phyloP scores from a whole-genome alignment of 2,888 invertebrate genomes.

The Heliconius hortense region DNA sequence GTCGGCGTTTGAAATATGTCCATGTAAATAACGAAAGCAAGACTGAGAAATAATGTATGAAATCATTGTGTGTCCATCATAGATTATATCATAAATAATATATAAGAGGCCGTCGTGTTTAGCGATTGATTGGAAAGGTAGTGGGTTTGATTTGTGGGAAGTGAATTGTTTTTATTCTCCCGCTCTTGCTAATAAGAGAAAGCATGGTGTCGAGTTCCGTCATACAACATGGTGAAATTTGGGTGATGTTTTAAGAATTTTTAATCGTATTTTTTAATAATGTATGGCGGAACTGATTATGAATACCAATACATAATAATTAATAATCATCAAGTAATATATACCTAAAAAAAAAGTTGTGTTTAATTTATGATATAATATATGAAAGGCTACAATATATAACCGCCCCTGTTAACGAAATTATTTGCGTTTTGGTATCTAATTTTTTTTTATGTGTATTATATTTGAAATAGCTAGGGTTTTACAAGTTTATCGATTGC shows the following conservation, averaged over 20 bases:
- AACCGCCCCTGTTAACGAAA: constrained; percentile 36
- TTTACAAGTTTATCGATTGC: constrained; percentile 42
- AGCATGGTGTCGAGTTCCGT: neutral
- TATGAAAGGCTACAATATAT: constrained; percentile 21
- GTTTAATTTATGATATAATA: constrained; percentile 30
- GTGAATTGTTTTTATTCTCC: neutral
- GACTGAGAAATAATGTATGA: constrained; percentile 57
- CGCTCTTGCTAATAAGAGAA: neutral
- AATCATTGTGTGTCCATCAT: constrained; percentile 29
- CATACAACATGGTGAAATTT: neutral
- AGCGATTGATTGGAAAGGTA: neutral
- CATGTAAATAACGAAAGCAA: constrained; percentile 76
- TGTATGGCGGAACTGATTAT: neutral
- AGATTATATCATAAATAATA: constrained; percentile 29
- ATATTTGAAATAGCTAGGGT: constrained; percentile 37
- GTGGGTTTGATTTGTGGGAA: no score
- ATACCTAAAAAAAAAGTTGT: neutral
- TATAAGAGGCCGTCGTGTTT: neutral
- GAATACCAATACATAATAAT: neutral
- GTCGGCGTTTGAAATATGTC: constrained; percentile 51
- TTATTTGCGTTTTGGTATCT: constrained; percentile 39
- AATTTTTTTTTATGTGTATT: constrained; percentile 27
- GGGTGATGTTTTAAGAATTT: neutral
- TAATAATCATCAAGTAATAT: neutral
- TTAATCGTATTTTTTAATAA: neutral